Evolutionary conservation across 2,888 invertebrate genomes (phyloP).

Genomic region (Idaea biselata): DNA sequence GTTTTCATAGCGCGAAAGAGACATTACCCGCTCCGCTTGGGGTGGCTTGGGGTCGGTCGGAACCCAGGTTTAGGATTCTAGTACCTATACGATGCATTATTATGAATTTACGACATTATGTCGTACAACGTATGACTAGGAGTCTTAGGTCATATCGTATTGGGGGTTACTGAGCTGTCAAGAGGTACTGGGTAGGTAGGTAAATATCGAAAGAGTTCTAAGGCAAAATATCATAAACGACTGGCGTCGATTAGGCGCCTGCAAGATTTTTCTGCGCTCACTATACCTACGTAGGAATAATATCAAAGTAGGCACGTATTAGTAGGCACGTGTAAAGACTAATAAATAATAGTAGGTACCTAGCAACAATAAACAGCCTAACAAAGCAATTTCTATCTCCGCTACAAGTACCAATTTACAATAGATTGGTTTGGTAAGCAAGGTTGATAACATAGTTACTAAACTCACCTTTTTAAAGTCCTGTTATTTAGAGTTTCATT

Average conservation of each 20-base stretch:
- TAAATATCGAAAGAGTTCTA: background rate
- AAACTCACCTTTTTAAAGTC: slow-evolving; percentile 35
- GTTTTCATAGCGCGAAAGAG: too few species aligned
- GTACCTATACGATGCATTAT: too few species aligned
- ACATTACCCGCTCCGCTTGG: too few species aligned
- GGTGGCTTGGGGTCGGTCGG: too few species aligned
- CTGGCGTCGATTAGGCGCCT: background rate
- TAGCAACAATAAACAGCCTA: background rate
- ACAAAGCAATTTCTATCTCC: slow-evolving; percentile 1
- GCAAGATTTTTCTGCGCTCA: background rate
- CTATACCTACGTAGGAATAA: too few species aligned
- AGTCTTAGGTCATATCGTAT: too few species aligned
- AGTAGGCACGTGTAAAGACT: background rate
- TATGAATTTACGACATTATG: too few species aligned
- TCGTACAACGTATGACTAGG: too few species aligned
- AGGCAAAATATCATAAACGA: background rate
- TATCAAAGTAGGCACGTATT: background rate
- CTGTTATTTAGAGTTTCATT: slow-evolving; percentile 26
- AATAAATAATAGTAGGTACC: too few species aligned
- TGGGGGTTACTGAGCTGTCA: too few species aligned
- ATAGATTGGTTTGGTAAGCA: slow-evolving; percentile 6
- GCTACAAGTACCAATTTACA: background rate
- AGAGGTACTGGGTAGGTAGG: background rate
- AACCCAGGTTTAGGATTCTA: too few species aligned
- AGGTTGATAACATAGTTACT: slow-evolving; percentile 6